Conservation (phyloP, 2,113 vertebrate genomes). For the Nymphicus hollandicus region DNA sequence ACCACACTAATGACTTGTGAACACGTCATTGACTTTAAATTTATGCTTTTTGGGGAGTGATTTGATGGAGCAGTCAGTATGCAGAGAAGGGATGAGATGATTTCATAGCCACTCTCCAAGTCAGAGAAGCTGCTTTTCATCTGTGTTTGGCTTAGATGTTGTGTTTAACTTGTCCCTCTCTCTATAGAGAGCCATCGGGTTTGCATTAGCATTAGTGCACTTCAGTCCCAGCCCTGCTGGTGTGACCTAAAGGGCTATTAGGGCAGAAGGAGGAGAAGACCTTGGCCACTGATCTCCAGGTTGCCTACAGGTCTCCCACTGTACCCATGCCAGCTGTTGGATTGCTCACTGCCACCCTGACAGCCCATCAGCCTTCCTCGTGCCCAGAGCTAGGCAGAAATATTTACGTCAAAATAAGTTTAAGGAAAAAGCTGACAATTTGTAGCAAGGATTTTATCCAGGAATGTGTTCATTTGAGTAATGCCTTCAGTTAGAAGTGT, state of each 20-base stretch:
- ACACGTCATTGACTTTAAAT: neutral
- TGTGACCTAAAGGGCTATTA: accelerated
- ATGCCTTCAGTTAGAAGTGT: neutral
- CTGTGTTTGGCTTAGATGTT: neutral
- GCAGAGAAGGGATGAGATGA: neutral
- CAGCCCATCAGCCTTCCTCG: accelerated
- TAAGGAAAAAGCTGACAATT: neutral
- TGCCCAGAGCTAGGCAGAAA: neutral
- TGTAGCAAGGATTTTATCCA: neutral
- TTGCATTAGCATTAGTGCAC: neutral
- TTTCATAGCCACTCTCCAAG: neutral
- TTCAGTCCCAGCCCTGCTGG: neutral
- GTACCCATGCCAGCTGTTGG: neutral
- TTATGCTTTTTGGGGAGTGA: neutral
- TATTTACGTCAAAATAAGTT: neutral
- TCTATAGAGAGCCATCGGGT: neutral
- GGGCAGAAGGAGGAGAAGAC: neutral
- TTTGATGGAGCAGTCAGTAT: neutral
- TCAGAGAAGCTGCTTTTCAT: neutral
- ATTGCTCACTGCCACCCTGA: accelerated
- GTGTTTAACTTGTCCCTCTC: neutral
- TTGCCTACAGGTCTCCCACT: neutral
- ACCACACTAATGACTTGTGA: neutral
- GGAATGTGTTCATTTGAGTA: neutral
- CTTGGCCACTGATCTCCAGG: neutral